Conservation (phyloP, 2,113 vertebrate genomes). For the Lanius collurio region DNA sequence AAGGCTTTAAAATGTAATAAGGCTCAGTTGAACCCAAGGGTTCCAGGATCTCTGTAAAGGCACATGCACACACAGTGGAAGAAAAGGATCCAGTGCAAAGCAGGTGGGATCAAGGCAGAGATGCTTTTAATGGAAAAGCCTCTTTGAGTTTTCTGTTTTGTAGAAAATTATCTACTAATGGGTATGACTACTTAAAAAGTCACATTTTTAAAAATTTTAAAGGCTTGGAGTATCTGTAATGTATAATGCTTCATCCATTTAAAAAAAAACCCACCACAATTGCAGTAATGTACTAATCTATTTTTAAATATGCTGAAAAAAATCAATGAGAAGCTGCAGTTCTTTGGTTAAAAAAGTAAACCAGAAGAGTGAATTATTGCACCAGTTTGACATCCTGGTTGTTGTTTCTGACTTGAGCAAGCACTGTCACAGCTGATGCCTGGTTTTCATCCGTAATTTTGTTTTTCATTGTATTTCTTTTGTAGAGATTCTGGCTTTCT, state of each 20-base stretch:
- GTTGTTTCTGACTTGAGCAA: neutral
- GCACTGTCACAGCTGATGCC: neutral
- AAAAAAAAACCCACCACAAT: neutral
- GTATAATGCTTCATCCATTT: neutral
- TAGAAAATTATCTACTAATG: constrained; percentile 10
- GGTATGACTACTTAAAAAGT: neutral
- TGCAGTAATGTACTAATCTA: neutral
- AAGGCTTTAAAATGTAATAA: constrained; percentile 76
- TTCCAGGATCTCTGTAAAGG: constrained; percentile 55
- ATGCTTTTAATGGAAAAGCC: neutral
- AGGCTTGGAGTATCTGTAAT: neutral
- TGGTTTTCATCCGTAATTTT: neutral
- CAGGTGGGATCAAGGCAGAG: constrained; percentile 26
- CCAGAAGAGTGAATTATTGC: neutral
- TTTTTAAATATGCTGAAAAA: neutral
- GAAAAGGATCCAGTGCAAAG: constrained; percentile 23
- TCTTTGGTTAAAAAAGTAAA: neutral
- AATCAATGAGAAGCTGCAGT: neutral
- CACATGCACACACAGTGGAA: neutral
- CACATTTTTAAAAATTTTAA: neutral
- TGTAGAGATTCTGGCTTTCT: neutral
- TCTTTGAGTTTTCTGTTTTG: neutral
- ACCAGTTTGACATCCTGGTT: neutral
- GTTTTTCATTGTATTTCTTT: neutral
- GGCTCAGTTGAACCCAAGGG: constrained; percentile 61